Base-by-base conservation (phyloP, 2,888 invertebrate genomes). In the Chloroclystis v-ata region DNA sequence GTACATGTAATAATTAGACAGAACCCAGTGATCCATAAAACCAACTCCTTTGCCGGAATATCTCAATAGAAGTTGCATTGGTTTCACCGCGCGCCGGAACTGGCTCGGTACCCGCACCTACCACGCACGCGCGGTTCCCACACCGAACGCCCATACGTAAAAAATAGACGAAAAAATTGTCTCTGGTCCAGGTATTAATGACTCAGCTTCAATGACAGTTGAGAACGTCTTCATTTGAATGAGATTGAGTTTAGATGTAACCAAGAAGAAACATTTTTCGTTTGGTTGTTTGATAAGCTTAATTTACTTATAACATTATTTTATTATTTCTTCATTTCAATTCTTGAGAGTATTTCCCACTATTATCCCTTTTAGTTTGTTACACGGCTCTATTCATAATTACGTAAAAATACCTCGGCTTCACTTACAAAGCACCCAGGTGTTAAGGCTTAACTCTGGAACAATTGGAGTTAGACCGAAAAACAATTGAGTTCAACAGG, bases 41-140 rank as follows among this genome's bases (percentile, higher is more conserved):
- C 10, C 7, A 24, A 1, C n/a, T 13, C 28, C 11, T 28, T 11
- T 40, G 24, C 13, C 20, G 10, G 2, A 25, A 20, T 33, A 14
- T 33, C 16, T 33, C 16, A 49, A 53, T 47, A 54, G 52, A 49
- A 49, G 56, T 60, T 57, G 50, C 50, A 42, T 49, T 53, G 59
- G 56, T 58, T 33, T 33, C 32, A 14, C 32, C 16, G 32, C 16
- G n/a, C 16, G 32, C 16, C 32, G 32, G 32, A 33, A 33, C 32
- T 33, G 5, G 5, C 32, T 30, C 25, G 48, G 57, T 53, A 47
- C 51, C 47, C 52, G 29, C 37, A 35, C 54, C 56, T 62, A 60
- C 59, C 63, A 57, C 61, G 72, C 70, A 70, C 72, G 72, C 69
- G 72, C 71, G 49, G 42, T 20, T 49, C 49, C 49, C 49, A 46